phyloP scores from a whole-genome alignment of 30 jellyfish, hydroid and myxozoan species.

The Clytia hemisphaerica region DNA sequence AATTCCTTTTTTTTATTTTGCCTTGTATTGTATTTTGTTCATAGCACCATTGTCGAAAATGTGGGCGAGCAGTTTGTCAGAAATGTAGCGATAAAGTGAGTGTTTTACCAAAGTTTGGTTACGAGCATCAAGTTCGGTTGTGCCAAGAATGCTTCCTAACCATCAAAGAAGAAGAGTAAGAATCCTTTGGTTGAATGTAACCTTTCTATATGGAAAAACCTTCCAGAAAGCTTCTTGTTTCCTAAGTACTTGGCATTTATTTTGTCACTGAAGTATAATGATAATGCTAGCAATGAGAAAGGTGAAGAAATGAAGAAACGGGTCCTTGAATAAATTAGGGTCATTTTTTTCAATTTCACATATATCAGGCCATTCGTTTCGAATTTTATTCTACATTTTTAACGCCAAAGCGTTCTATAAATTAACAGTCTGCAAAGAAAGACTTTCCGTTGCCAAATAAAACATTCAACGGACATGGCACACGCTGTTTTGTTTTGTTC shows the following conservation, averaged over 20 bases:
- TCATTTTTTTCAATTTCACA: no score
- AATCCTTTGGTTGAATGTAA: neutral
- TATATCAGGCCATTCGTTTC: no score
- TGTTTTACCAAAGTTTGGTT: conserved; percentile 77
- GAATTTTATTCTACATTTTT: no score
- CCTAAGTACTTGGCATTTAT: neutral
- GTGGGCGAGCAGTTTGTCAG: conserved; percentile 96
- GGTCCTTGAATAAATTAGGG: no score
- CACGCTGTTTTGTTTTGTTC: no score
- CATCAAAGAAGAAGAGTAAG: conserved; percentile 79
- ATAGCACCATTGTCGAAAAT: conserved; percentile 91
- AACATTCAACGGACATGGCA: no score
- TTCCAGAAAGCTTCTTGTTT: neutral
- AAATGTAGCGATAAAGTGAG: conserved; percentile 79
- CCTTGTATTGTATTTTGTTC: conserved; percentile 9
- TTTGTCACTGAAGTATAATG: neutral
- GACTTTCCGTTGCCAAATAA: no score
- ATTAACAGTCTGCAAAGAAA: no score
- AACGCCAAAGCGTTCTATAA: no score
- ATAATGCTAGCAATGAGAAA: neutral
- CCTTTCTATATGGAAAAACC: no score
- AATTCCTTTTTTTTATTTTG: no score
- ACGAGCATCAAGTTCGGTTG: conserved; percentile 76
- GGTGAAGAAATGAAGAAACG: neutral
- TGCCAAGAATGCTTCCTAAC: conserved; percentile 75